Evolutionary conservation across 37 sponge, comb jelly and placozoan genomes (phyloP).

Genomic region (Halisarca cf. caerulea): DNA sequence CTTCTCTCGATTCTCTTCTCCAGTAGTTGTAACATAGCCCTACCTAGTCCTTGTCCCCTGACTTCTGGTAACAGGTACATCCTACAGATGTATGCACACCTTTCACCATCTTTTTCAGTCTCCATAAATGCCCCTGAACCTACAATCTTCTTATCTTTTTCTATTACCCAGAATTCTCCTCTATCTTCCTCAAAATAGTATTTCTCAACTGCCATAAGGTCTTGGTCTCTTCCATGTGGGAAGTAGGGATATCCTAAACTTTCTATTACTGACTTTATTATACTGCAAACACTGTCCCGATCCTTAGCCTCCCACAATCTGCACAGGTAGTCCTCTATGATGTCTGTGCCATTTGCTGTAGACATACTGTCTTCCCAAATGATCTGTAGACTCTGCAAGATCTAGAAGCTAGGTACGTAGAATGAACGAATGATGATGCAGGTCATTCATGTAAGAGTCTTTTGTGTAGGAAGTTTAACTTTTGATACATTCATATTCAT

Average conservation of each 20-base stretch:
- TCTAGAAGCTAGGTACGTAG: too few species aligned
- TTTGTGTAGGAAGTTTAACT: too few species aligned
- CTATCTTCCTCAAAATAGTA: conserved; percentile 13
- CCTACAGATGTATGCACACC: conserved; percentile 38
- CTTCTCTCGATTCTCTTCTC: conserved; percentile 29
- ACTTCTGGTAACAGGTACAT: conserved; percentile 57
- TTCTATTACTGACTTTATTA: conserved; percentile 34
- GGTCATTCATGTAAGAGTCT: too few species aligned
- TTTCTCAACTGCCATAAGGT: conserved; percentile 42
- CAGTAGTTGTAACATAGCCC: conserved; percentile 38
- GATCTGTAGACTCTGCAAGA: too few species aligned
- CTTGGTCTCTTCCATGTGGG: conserved; percentile 39
- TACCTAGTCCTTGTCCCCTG: conserved; percentile 56
- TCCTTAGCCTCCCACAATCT: conserved; percentile 38
- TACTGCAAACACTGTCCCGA: conserved; percentile 13
- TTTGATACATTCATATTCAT: too few species aligned
- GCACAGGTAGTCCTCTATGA: too few species aligned
- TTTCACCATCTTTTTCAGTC: neutral
- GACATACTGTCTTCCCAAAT: too few species aligned
- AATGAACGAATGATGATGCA: too few species aligned
- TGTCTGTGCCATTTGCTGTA: too few species aligned
- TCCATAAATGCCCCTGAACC: conserved; percentile 50
- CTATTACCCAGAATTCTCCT: conserved; percentile 61
- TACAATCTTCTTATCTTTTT: conserved; percentile 11
- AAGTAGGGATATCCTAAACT: conserved; percentile 41